Evolutionary conservation across 2,797 vertebrate species (phyloP).

Genomic region (Silurus aristotelis): DNA sequence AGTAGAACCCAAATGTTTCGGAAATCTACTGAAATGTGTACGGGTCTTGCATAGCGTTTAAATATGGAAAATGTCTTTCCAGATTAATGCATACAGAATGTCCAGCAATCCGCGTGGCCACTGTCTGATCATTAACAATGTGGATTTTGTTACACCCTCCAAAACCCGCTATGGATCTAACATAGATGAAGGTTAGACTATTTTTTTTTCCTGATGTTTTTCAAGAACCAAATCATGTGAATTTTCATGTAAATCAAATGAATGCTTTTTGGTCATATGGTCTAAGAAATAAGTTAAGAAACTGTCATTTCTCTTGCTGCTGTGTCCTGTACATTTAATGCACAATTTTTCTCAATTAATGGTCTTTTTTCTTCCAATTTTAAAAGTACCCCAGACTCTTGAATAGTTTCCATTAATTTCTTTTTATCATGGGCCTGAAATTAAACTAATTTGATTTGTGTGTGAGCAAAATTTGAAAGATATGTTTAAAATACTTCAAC

Average conservation of each 20-base stretch:
- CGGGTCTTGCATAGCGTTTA: background rate
- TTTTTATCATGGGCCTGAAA: background rate
- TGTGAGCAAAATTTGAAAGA: background rate
- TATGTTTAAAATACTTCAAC: background rate
- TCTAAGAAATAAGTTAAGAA: background rate
- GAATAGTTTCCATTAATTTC: background rate
- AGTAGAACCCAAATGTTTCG: background rate
- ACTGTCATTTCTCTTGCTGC: background rate
- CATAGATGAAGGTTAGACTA: slow-evolving; percentile 74
- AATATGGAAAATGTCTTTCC: slow-evolving; percentile 38
- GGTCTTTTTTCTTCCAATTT: too few relatives aligned
- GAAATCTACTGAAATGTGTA: background rate
- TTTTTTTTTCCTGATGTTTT: background rate
- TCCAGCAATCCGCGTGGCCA: slow-evolving; percentile 74
- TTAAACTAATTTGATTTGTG: background rate
- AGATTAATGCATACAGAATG: slow-evolving; percentile 69
- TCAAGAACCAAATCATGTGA: background rate
- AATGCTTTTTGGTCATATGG: background rate
- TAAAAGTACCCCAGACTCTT: too few relatives aligned
- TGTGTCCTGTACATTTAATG: too few relatives aligned
- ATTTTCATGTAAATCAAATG: background rate
- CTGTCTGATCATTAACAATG: slow-evolving; percentile 88
- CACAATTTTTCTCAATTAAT: too few relatives aligned
- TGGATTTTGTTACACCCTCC: slow-evolving; percentile 63
- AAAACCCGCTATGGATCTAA: slow-evolving; percentile 71